These are phyloP conservation scores for Chromoteleia sp. DNA, from an alignment of 2,888 invertebrate species.

Conservation along the genomic window DNA sequence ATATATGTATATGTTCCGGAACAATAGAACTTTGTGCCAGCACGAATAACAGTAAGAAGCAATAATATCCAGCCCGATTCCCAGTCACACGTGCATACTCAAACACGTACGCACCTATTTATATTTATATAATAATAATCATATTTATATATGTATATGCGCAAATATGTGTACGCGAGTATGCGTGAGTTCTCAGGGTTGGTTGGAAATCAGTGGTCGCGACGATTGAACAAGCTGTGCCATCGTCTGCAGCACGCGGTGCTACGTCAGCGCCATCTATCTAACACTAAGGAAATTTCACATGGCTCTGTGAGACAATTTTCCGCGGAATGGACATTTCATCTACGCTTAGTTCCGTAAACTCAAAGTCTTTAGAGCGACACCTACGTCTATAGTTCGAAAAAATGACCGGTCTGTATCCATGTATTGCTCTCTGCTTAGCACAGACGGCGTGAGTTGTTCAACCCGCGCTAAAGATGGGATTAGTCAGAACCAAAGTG, in stretches of 20 bases:
- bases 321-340: background rate
- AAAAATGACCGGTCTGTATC: constrained; percentile 15
- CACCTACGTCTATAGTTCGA: constrained; percentile 21
- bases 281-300: constrained; percentile 8
- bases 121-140: constrained; percentile 46
- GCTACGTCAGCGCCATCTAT: constrained; percentile 30
- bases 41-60: constrained; percentile 71
- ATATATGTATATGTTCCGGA: constrained; percentile 70
- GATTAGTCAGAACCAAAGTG: background rate
- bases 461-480: constrained; percentile 14
- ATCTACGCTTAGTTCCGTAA: background rate
- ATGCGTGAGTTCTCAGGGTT: constrained; percentile 54
- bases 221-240: constrained; percentile 21
- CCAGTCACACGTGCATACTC: constrained; percentile 65
- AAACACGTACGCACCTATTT: constrained; percentile 56
- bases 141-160: constrained; percentile 65
- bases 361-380: constrained; percentile 23
- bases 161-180: constrained; percentile 63
- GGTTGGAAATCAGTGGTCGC: constrained; percentile 13
- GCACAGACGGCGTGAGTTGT: constrained; percentile 26
- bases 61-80: constrained; percentile 67
- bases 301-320: background rate
- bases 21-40: constrained; percentile 73
- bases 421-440: background rate
- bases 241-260: background rate